Conservation (phyloP, 1,140 invertebrate species). For the Marisa cornuarietis region DNA sequence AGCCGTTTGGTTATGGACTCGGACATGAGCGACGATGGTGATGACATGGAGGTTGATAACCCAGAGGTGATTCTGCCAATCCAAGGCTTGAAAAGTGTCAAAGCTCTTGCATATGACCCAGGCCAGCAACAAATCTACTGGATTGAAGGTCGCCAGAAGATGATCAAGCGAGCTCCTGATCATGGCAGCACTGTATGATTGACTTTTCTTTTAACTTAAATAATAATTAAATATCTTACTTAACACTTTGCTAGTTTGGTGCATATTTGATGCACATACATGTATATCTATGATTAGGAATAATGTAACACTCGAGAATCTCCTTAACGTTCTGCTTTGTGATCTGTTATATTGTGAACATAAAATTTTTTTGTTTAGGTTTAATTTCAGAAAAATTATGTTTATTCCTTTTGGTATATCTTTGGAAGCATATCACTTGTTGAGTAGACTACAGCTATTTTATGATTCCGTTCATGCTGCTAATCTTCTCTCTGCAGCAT, state of each 20-base stretch:
- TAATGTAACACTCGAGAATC: too few species aligned
- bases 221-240: not conserved
- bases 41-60: conserved; percentile 28
- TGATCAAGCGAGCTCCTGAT: conserved; percentile 77
- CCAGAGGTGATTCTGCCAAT: conserved; percentile 65
- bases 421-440: too few species aligned
- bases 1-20: conserved; percentile 60
- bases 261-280: not conserved
- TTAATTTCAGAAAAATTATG: too few species aligned
- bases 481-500: too few species aligned
- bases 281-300: not conserved
- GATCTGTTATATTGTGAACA: too few species aligned
- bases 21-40: conserved; percentile 29
- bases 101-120: conserved; percentile 87
- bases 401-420: too few species aligned
- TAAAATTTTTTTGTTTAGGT: too few species aligned
- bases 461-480: too few species aligned
- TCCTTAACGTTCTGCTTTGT: too few species aligned
- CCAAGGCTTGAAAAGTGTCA: conserved; percentile 80
- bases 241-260: not conserved
- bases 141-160: conserved; percentile 83
- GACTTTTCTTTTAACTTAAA: not conserved
- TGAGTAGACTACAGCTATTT: too few species aligned
- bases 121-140: conserved; percentile 80
- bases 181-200: conserved; percentile 71